Evolutionary conservation across 2,113 vertebrate genomes (phyloP).

Genomic region (Agelaius tricolor): DNA sequence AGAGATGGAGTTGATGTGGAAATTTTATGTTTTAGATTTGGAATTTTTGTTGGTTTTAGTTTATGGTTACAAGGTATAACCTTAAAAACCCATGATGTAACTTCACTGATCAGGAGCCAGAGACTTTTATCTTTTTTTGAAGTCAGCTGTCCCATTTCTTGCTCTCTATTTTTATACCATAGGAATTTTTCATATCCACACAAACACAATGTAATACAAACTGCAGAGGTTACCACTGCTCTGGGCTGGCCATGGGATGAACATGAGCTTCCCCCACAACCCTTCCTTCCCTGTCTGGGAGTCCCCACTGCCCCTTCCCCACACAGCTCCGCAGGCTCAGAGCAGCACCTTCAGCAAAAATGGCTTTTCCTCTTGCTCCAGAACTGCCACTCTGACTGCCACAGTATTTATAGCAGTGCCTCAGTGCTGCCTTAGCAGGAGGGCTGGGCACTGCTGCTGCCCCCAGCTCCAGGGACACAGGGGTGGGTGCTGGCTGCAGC

Average conservation of each 20-base stretch:
- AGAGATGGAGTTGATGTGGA: neutral
- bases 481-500: neutral
- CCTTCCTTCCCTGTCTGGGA: neutral
- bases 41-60: neutral
- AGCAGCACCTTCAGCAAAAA: neutral
- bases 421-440: neutral
- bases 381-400: conserved; percentile 17
- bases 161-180: conserved; percentile 34
- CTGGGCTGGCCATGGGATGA: neutral
- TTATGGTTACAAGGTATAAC: neutral
- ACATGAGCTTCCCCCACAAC: neutral
- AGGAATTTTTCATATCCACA: neutral
- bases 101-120: neutral
- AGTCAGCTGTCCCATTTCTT: conserved; percentile 1
- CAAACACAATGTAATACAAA: neutral
- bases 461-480: neutral
- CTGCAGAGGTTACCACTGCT: neutral
- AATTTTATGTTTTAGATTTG: conserved; percentile 5
- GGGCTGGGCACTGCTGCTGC: neutral
- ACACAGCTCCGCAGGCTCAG: neutral
- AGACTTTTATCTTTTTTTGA: neutral
- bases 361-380: neutral
- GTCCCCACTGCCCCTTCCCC: too few species aligned
- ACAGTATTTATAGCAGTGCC: neutral
- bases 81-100: neutral